Conservation (phyloP, 2,888 invertebrate genomes). For the Sericinus montela region DNA sequence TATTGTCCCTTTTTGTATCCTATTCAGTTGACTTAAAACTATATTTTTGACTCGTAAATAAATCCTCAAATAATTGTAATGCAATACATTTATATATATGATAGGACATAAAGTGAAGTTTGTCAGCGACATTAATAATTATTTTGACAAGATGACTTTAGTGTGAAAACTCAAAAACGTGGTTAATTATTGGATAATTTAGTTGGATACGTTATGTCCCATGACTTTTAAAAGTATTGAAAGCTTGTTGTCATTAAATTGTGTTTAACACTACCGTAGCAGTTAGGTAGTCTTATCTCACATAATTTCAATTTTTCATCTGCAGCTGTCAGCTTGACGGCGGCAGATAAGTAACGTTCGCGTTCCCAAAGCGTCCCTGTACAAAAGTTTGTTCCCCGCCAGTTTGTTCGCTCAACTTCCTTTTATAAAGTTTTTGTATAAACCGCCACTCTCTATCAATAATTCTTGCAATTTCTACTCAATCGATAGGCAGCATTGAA, state of each 20-base stretch:
- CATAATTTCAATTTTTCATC: constrained; percentile 80
- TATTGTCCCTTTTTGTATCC: constrained; percentile 44
- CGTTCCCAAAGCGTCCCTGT: constrained; percentile 61
- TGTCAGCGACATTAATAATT: no score
- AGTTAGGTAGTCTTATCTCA: constrained; percentile 78
- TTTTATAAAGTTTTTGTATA: constrained; percentile 74
- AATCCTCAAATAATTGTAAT: constrained; percentile 8
- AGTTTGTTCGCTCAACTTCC: constrained; percentile 74
- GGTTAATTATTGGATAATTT: constrained; percentile 11
- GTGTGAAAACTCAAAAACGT: constrained; percentile 4
- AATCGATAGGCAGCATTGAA: constrained; percentile 42
- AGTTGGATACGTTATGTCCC: constrained; percentile 15
- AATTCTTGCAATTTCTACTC: constrained; percentile 56
- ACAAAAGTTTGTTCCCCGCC: constrained; percentile 69
- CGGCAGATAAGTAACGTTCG: constrained; percentile 74
- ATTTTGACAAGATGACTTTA: background rate
- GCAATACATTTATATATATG: no score
- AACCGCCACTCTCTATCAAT: constrained; percentile 57
- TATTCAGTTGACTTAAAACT: constrained; percentile 24
- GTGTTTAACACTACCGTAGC: constrained; percentile 56
- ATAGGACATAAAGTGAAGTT: constrained; percentile 8
- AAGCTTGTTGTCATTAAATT: constrained; percentile 50
- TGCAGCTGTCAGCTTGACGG: constrained; percentile 75
- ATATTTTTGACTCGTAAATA: constrained; percentile 13
- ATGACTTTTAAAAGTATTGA: constrained; percentile 35